Conservation (phyloP, 2,888 invertebrate genomes). For the Lycaena phlaeas region DNA sequence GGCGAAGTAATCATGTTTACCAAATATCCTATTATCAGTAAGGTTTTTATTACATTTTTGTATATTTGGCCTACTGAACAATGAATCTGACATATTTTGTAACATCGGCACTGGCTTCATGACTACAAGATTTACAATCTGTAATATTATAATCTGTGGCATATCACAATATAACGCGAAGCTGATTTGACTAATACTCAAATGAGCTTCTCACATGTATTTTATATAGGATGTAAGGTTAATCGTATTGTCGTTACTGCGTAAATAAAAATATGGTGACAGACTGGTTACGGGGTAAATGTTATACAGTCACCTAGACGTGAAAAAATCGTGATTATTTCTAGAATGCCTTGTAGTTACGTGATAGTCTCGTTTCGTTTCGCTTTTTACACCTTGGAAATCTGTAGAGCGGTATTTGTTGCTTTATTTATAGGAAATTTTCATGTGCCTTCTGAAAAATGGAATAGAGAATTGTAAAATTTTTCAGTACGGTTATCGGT, state of each 20-base stretch:
- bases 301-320: background rate
- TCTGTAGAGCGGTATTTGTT: constrained; percentile 27
- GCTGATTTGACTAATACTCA: constrained; percentile 32
- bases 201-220: constrained; percentile 46
- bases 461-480: constrained; percentile 47
- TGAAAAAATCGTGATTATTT: constrained; percentile 3
- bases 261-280: constrained; percentile 14
- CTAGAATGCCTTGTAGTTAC: constrained; percentile 6
- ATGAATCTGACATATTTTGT: no score
- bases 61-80: no score
- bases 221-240: constrained; percentile 44
- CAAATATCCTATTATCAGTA: no score
- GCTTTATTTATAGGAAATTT: constrained; percentile 64
- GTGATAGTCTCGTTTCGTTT: constrained; percentile 7
- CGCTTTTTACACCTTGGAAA: constrained; percentile 17
- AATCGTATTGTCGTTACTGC: constrained; percentile 30
- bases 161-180: constrained; percentile 54
- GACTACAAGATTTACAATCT: constrained; percentile 3
- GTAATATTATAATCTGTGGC: constrained; percentile 40
- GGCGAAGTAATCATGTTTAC: no score
- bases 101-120: background rate
- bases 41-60: no score
- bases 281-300: constrained; percentile 11
- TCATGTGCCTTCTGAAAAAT: constrained; percentile 70
- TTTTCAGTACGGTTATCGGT: constrained; percentile 52